phyloP scores from a whole-genome alignment of 92 coral and sea anemone genomes.

The Paragorgia papillata region DNA sequence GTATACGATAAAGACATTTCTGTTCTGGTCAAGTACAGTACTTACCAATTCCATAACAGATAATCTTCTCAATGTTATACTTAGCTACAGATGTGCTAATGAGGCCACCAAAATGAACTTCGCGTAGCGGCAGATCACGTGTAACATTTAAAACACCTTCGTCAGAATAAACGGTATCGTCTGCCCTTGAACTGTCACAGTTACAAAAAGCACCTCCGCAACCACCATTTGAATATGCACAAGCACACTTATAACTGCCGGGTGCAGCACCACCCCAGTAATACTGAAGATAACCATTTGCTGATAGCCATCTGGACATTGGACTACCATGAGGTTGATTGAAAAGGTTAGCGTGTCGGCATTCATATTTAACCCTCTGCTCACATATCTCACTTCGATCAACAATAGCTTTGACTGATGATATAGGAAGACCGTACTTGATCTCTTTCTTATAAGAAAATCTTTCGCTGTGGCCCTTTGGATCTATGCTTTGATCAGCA shows the following conservation, averaged over 20 bases:
- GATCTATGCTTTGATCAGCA: not conserved
- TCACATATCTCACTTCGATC: slow-evolving; percentile 27
- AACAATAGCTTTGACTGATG: slow-evolving; percentile 21
- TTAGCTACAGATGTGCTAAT: not conserved
- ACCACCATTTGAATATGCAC: slow-evolving; percentile 23
- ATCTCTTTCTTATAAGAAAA: slow-evolving; percentile 35
- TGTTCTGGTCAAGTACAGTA: too few species aligned
- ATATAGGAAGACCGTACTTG: slow-evolving; percentile 21
- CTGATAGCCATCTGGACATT: slow-evolving; percentile 34
- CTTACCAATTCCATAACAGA: slow-evolving; percentile 38
- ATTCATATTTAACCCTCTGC: slow-evolving; percentile 29
- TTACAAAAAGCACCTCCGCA: slow-evolving; percentile 17
- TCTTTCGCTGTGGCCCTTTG: not conserved
- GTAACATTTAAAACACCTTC: slow-evolving; percentile 38
- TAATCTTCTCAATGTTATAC: not conserved
- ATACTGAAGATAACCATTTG: slow-evolving; percentile 42
- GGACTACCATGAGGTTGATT: slow-evolving; percentile 27
- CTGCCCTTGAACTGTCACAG: slow-evolving; percentile 26
- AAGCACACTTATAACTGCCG: slow-evolving; percentile 31
- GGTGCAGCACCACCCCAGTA: slow-evolving; percentile 43
- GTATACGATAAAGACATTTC: too few species aligned
- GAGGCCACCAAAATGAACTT: slow-evolving; percentile 36
- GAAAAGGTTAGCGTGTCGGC: slow-evolving; percentile 25
- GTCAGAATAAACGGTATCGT: not conserved
- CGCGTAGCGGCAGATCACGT: slow-evolving; percentile 36